Base-by-base conservation (phyloP, 2,888 invertebrate genomes). In the Rhagonycha fulva region DNA sequence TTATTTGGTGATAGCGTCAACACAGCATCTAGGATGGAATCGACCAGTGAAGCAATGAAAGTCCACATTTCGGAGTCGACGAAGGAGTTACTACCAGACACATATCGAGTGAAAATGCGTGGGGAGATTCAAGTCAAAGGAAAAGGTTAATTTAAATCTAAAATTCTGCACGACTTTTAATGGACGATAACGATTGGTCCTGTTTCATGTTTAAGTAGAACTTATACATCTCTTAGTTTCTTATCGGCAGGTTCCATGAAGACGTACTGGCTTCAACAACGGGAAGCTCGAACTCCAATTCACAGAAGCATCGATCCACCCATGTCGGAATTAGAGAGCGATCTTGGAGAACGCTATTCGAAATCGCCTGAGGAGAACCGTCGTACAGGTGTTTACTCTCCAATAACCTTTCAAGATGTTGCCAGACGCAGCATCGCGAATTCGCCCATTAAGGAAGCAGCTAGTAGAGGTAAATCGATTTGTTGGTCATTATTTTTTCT, bases 31-130 rank as follows among this genome's bases (percentile, higher is more conserved):
- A 90, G 96, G 32, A 97, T 98, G 97, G 98, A 98, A 86, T 96
- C 96, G 0, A 96, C 96, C 0, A 95, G 96, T 77, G 93, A 94
- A 84, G 94, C 97, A 0, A 97, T 98, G 96, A 95, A 95, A 87
- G 95, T 98, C 78, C 98, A 98, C 87, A 96, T 98, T 83, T 98
- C 98, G 3, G 94, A 98, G 86, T 94, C 95, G 0, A 98, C 98
- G 0, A 92, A 91, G 84, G 92, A 94, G 81, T 89, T 95, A 14
- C 88, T 98, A 9, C 93, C 95, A 0, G 89, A 92, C 0, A 90
- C 91, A 0, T 98, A 96, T 84, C 91, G 91, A 84, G 93, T 96
- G 4, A 90, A 89, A 9, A 95, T 95, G 84, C 90, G 96, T 9
- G 96, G 95, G 3, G 95, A 95, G 86, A 95, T 97, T 78, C 93